phyloP scores from a whole-genome alignment of 2,113 vertebrate genomes.

The Arvicanthis niloticus region DNA sequence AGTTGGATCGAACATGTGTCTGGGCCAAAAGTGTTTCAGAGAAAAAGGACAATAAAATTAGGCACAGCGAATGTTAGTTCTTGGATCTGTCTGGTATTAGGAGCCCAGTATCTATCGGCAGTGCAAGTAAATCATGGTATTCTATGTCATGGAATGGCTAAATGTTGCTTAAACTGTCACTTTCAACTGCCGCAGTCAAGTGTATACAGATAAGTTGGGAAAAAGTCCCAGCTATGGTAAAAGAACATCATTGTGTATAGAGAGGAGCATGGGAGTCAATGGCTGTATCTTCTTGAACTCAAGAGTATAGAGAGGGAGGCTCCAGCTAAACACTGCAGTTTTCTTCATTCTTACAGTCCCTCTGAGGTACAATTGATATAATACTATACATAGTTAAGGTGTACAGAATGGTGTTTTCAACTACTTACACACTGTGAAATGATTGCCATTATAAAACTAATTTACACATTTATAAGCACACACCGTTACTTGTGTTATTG shows the following conservation, averaged over 20 bases:
- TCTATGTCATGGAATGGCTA: background rate
- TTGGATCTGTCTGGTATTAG: background rate
- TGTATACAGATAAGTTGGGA: background rate
- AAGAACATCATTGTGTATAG: rapidly evolving
- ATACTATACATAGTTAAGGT: background rate
- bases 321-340: background rate
- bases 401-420: background rate
- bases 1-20: background rate
- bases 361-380: background rate
- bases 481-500: background rate
- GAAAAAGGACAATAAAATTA: background rate
- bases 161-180: background rate
- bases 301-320: background rate
- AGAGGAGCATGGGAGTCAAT: background rate
- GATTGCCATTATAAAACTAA: background rate
- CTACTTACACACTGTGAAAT: background rate
- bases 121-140: background rate
- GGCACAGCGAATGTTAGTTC: background rate
- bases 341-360: background rate
- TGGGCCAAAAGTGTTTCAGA: background rate
- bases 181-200: background rate
- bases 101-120: background rate
- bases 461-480: background rate
- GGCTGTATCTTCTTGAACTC: background rate
- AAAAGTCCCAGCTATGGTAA: background rate